Evolutionary conservation across 2,797 vertebrate species (phyloP).

Genomic region (Cheirogaleus major): DNA sequence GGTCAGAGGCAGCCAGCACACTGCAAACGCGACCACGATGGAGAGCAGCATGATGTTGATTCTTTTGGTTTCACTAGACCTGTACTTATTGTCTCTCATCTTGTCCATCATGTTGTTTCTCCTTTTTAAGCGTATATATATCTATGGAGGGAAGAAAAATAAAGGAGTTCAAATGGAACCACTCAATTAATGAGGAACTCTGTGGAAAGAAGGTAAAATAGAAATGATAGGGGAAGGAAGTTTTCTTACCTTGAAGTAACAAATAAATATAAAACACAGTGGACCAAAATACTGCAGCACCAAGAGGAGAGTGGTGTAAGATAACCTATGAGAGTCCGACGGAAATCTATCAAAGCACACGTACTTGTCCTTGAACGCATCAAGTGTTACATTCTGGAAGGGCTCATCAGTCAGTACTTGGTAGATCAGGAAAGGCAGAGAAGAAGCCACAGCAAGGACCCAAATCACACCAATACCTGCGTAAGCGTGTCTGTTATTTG

Average conservation of each 20-base stretch:
- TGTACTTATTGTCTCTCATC: slow-evolving; percentile 91
- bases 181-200: slow-evolving; percentile 3
- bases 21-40: slow-evolving; percentile 91
- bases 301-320: slow-evolving; percentile 90
- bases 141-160: slow-evolving; percentile 83
- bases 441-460: slow-evolving; percentile 88
- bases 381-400: slow-evolving; percentile 88
- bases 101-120: slow-evolving; percentile 92
- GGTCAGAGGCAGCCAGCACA: slow-evolving; percentile 93
- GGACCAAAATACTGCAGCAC: slow-evolving; percentile 92
- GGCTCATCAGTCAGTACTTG: slow-evolving; percentile 89
- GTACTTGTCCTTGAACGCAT: slow-evolving; percentile 90
- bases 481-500: slow-evolving; percentile 90
- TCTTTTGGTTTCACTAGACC: slow-evolving; percentile 90
- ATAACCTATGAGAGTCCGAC: slow-evolving; percentile 87
- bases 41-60: slow-evolving; percentile 93
- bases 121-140: slow-evolving; percentile 90
- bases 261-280: slow-evolving; percentile 92
- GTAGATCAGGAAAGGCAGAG: slow-evolving; percentile 90
- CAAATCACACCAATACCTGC: slow-evolving; percentile 90
- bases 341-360: slow-evolving; percentile 91
- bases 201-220: slow-evolving; percentile 39
- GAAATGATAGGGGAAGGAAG: background rate
- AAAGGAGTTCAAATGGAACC: background rate
- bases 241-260: slow-evolving; percentile 92